Evolutionary conservation across 2,113 vertebrate species (phyloP), one percentile per base, ranked within the genome.

Genomic region (Brachyistius frenatus): DNA sequence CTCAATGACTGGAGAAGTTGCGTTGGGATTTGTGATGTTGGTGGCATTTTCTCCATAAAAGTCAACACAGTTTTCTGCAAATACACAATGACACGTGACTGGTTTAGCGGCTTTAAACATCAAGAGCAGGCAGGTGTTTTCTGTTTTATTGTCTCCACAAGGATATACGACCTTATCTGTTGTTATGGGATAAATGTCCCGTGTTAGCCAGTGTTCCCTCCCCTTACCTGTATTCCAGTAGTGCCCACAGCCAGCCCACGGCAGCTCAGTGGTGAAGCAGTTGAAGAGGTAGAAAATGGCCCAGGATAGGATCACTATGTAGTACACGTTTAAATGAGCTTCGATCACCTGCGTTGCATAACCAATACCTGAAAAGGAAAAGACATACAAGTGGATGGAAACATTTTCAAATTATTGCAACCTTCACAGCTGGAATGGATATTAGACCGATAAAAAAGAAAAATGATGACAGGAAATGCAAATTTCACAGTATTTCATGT

Each of bases 271-370:
- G 72, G 97, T 98, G 85, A 99, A 99, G 93, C 97, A 99, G 90
- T 99, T 99, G 89, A 97, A 97, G 92, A 99, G 94, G 94, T 99
- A 99, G 94, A 99, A 99, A 89, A 99, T 97, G 71, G 98, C 97
- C 98, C 98, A 99, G 3, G 98, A 95, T 87, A 99, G 93, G 91
- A 99, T 99, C 70, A 99, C 97, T 92, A 99, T 95, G 81, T 99
- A 99, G 89, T 99, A 99, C 2, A 99, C 96, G 7, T 99, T 99
- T 36, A 99, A 94, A 88, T 99, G 96, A 30, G 97, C 98, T 86
- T 98, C 97, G 37, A 99, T 99, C 88, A 99, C 98, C 91, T 99
- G 98, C 0, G 98, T 99, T 31, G 98, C 98, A 70, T 98, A 99
- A 50, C 98, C 98, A 78, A 99, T 99, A 63, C 98, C 98, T 99